These are phyloP conservation scores for Echeneis naucrates DNA, from an alignment of 2,797 vertebrate species.

Conservation along the genomic window DNA sequence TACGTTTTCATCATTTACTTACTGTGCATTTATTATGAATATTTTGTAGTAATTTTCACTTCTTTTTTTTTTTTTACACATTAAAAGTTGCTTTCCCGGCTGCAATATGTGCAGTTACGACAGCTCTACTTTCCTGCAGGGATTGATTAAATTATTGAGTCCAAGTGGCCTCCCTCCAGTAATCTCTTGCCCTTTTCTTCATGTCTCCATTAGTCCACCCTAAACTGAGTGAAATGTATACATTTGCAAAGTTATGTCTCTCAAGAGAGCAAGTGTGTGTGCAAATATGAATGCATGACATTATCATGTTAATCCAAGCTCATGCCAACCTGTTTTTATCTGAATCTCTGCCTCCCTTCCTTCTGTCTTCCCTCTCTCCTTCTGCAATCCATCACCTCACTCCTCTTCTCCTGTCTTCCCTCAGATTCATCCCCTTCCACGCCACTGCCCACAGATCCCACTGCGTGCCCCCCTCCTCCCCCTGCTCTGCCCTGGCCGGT, in stretches of 20 bases:
- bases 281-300: constrained; percentile 14
- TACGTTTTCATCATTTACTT: too few relatives aligned
- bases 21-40: too few relatives aligned
- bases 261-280: neutral
- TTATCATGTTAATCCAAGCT: constrained; percentile 42
- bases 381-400: neutral
- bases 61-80: too few relatives aligned
- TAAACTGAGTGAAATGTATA: constrained; percentile 1
- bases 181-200: constrained; percentile 36
- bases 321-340: constrained; percentile 37
- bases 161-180: constrained; percentile 35
- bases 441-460: constrained; percentile 75
- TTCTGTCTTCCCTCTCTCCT: neutral
- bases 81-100: too few relatives aligned
- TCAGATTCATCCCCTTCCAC: constrained; percentile 84
- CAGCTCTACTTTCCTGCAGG: too few relatives aligned
- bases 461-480: constrained; percentile 61
- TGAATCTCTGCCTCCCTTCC: constrained; percentile 18
- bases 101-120: too few relatives aligned
- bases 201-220: constrained; percentile 12
- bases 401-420: constrained; percentile 5
- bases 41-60: too few relatives aligned
- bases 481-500: constrained; percentile 73
- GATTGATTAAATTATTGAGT: neutral
- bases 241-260: constrained; percentile 6